A percentile compares a stretch with the other conserved stretches of the same genome.
Evolutionary conservation across 2,113 vertebrate genomes (phyloP).

Genomic region (Pomatorhinus ruficollis): DNA sequence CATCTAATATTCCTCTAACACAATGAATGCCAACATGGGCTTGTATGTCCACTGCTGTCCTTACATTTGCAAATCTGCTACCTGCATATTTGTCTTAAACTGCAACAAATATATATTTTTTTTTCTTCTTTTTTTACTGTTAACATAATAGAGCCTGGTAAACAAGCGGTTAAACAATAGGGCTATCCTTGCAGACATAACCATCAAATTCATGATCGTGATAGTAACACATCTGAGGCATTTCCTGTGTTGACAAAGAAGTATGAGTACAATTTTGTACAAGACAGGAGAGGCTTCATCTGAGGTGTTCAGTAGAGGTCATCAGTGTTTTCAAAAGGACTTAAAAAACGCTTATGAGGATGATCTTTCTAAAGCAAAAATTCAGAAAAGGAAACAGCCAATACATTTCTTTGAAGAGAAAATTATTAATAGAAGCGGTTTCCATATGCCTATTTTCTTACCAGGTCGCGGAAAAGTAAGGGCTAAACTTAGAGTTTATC

Average conservation of each 20-base stretch:
- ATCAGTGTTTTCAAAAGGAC: neutral
- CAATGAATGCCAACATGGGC: neutral
- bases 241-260: neutral
- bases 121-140: neutral
- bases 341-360: neutral
- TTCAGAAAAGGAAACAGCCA: neutral
- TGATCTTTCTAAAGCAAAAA: neutral
- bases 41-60: neutral
- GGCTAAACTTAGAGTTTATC: neutral
- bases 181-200: neutral
- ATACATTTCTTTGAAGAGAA: neutral
- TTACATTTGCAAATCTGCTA: neutral
- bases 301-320: neutral
- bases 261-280: neutral
- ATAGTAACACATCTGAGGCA: neutral
- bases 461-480: neutral
- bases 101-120: neutral
- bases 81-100: neutral
- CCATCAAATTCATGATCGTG: neutral
- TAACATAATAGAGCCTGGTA: neutral
- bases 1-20: neutral
- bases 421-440: slow-evolving; percentile 29
- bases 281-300: neutral
- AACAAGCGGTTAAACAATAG: neutral
- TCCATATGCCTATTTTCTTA: neutral